Evolutionary conservation across 1,140 invertebrate species (phyloP).

Genomic region (Marisa cornuarietis): DNA sequence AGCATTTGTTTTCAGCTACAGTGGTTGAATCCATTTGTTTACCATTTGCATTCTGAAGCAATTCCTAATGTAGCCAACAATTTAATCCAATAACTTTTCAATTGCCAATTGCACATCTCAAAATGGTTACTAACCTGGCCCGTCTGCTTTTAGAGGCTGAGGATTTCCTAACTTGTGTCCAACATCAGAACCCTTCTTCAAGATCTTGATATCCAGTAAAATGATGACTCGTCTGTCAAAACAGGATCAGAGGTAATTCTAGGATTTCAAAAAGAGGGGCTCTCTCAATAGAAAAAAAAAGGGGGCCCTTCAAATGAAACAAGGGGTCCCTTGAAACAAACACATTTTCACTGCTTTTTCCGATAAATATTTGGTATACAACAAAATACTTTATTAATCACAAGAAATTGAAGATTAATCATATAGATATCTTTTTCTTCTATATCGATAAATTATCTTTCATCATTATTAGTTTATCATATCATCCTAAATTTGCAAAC

Average conservation of each 20-base stretch:
- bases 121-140: slow-evolving; percentile 7
- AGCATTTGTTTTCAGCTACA: neutral
- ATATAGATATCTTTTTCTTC: too few relatives aligned
- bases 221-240: slow-evolving; percentile 80
- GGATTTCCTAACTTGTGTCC: slow-evolving; percentile 83
- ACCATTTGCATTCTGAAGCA: neutral
- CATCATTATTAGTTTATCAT: too few relatives aligned
- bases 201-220: slow-evolving; percentile 79
- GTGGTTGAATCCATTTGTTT: neutral
- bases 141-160: slow-evolving; percentile 58
- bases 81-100: neutral
- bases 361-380: too few relatives aligned
- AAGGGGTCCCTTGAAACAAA: too few relatives aligned
- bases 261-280: too few relatives aligned
- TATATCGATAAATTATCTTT: too few relatives aligned
- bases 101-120: neutral
- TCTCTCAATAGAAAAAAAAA: too few relatives aligned
- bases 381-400: too few relatives aligned
- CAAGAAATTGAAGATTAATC: too few relatives aligned
- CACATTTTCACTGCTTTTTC: too few relatives aligned
- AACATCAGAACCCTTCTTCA: slow-evolving; percentile 78
- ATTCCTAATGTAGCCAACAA: neutral
- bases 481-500: too few relatives aligned
- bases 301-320: too few relatives aligned
- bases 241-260: slow-evolving; percentile 17